Evolutionary conservation across 2,113 vertebrate genomes (phyloP), one percentile per base, ranked within the genome.

Genomic region (Odontesthes bonariensis): DNA sequence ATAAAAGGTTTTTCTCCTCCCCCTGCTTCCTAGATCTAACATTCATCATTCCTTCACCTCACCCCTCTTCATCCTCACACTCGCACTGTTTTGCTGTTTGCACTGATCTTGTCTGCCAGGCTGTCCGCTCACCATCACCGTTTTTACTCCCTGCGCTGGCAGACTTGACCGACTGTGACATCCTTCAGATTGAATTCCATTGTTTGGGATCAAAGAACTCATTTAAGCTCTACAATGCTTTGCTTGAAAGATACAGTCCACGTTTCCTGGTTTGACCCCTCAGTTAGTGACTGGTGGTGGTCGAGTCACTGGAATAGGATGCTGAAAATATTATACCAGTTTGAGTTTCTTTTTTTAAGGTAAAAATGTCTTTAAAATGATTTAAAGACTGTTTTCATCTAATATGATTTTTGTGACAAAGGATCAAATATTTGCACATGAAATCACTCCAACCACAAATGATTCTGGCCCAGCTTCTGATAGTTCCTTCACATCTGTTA

Each of bases 121-220:
- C 49, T 66, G 55, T 51, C 22, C 22, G 23, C 68, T 71, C 54
- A 10, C 62, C 58, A 20, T 38, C 49, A 17, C 2, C 51, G 55
- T 68, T 57, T 59, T 23, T 65, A 6, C 69, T 61, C 54, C 53
- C 77, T 59, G 64, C 62, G 35, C 74, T 53, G 61, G 63, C 51
- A 59, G 53, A 62, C 83, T 75, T 42, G 54, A 77, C 75, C 81
- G 78, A 75, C 67, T 82, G 65, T 90, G 89, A 84, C 80, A 81
- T 77, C 57, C 60, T 73, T 51, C 82, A 77, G 68, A 89, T 82
- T 83, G 69, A 70, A 79, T 69, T 82, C 46, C 55, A 69, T 65
- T 81, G 62, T 70, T 49, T 44, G 31, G 22, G 13, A 59, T 65
- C 32, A 64, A 55, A 79, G 77, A 56, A 31, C 23, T 72, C 49